These are phyloP conservation scores for Vimba vimba DNA, from an alignment of 2,113 vertebrate species.

Conservation along the genomic window DNA sequence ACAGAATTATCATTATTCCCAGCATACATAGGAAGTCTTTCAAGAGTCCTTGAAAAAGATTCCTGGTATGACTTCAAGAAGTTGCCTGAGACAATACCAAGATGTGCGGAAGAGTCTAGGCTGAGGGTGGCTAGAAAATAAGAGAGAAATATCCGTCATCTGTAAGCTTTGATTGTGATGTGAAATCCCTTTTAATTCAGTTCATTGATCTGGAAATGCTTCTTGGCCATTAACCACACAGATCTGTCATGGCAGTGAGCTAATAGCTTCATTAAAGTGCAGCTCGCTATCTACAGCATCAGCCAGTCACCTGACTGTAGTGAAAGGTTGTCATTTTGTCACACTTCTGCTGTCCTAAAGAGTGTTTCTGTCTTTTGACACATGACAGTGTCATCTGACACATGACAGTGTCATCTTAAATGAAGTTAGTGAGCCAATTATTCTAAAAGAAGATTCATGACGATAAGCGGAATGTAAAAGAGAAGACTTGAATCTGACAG, in stretches of 20 bases:
- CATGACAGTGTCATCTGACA: background rate
- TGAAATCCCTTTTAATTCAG: slow-evolving; percentile 13
- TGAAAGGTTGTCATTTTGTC: slow-evolving; percentile 23
- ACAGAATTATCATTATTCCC: background rate
- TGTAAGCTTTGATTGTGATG: background rate
- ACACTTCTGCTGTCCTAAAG: slow-evolving; percentile 1
- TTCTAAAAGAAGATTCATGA: background rate
- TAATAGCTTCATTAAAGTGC: slow-evolving; percentile 47
- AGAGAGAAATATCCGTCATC: background rate
- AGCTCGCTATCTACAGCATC: background rate
- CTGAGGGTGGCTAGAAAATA: background rate
- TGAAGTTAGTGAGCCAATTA: slow-evolving; percentile 12
- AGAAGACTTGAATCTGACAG: background rate
- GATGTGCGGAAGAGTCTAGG: background rate
- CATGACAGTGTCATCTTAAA: background rate
- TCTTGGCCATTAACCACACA: slow-evolving; percentile 3
- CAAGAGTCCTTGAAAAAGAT: background rate
- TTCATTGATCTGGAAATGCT: slow-evolving; percentile 23
- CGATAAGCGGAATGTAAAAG: background rate
- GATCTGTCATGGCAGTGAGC: slow-evolving; percentile 24
- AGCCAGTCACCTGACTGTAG: slow-evolving; percentile 21
- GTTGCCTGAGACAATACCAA: background rate
- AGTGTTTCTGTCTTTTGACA: background rate
- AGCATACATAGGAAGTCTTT: background rate
- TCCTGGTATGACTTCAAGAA: background rate